Evolutionary conservation across 2,888 invertebrate species (phyloP), one percentile per base, ranked within the genome.

Genomic region (Tethea ocularis): DNA sequence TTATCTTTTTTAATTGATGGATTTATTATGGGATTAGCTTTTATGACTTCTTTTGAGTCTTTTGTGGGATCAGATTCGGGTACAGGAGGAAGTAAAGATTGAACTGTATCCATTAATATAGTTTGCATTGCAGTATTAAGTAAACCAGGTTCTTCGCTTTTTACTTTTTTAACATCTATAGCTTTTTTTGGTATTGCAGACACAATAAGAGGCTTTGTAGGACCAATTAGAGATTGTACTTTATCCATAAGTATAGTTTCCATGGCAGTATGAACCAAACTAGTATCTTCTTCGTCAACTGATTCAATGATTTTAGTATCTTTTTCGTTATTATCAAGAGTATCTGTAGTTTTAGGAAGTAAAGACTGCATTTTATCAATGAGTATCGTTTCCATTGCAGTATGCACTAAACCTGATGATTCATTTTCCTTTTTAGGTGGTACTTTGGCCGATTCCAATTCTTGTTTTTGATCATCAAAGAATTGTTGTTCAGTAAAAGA

Each of bases 81-180:
- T 15, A 7, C 2, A 20, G 41, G 41, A 17, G 46, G 2, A 46
- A 46, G n/a, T 46, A 58, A 51, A 67, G 62, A 77, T 58, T 88
- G 92, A 0, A 91, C 89, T 74, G 87, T 91, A 66, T 94, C 93
- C 64, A 93, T 88, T 15, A 93, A 79, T 58, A 94, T 93, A 13
- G 92, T 91, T 70, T 91, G 87, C 83, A 94, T 88, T 4, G 93
- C 94, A 20, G 90, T 89, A 57, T 87, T 86, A 51, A 94, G 68
- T 57, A 76, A 61, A 22, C 66, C 59, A 10, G 71, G 56, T 26
- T 65, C 62, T 61, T 64, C 68, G 33, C 23, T 20, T 54, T 57
- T 51, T 15, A 11, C 57, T 38, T 67, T 59, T 29, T 62, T 60
- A 10, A 53, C 55, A 20, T 38, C n/a, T 59, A 60, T 61, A 15